These are phyloP conservation scores for Gallinago undulata DNA, from an alignment of 2,113 vertebrate genomes.

Conservation along the genomic window DNA sequence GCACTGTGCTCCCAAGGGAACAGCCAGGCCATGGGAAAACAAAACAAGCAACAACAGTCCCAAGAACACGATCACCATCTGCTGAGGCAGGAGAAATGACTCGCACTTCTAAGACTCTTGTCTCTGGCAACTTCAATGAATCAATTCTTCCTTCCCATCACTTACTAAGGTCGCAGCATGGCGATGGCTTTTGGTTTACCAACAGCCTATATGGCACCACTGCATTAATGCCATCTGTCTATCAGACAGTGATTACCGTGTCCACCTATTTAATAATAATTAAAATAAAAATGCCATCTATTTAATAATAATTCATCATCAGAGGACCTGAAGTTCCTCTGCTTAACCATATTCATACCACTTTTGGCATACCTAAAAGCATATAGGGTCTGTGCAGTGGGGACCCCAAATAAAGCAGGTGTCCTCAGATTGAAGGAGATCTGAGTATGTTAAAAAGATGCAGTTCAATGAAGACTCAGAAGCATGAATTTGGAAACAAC, in stretches of 20 bases:
- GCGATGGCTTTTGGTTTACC: neutral
- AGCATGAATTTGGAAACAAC: neutral
- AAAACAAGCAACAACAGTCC: fast-evolving
- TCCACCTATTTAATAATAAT: neutral
- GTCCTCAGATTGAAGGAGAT: neutral
- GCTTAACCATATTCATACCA: neutral
- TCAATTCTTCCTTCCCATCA: neutral
- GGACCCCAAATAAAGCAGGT: neutral
- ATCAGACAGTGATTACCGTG: neutral
- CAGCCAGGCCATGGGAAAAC: neutral
- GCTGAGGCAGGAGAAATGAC: neutral
- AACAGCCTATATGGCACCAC: fast-evolving
- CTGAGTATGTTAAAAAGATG: neutral
- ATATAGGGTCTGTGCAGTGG: neutral
- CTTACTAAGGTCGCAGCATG: neutral
- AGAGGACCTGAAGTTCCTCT: neutral
- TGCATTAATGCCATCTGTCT: fast-evolving
- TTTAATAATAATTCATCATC: neutral
- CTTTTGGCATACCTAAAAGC: neutral
- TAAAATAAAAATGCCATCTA: neutral
- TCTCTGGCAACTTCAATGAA: neutral
- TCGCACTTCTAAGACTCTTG: neutral
- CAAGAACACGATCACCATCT: neutral
- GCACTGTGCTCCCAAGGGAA: neutral
- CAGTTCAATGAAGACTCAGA: neutral